These are phyloP conservation scores for Dorcus parallelipipedus DNA, from an alignment of 2,888 invertebrate species.

Conservation along the genomic window DNA sequence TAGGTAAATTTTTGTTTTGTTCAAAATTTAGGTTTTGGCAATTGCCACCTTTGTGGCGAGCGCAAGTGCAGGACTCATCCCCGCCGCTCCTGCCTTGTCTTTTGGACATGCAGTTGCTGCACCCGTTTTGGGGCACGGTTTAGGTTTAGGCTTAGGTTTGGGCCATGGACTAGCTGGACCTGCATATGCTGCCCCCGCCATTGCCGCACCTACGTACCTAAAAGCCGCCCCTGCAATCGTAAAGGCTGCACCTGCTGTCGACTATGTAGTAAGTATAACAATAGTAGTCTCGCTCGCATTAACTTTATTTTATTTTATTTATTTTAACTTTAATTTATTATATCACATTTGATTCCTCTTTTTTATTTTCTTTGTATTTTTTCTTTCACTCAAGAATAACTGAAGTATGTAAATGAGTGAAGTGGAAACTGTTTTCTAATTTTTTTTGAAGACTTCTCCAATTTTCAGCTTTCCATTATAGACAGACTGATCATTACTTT, in stretches of 20 bases:
- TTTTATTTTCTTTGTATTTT: too few species aligned
- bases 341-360: too few species aligned
- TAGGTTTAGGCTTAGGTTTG: slow-evolving; percentile 5
- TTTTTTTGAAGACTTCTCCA: too few species aligned
- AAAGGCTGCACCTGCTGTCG: slow-evolving; percentile 37
- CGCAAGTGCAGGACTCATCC: slow-evolving; percentile 52
- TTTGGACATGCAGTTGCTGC: slow-evolving; percentile 10
- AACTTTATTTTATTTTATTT: too few species aligned
- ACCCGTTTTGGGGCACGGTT: slow-evolving; percentile 11
- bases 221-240: slow-evolving; percentile 31
- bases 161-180: slow-evolving; percentile 9
- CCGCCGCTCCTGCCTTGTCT: slow-evolving; percentile 6
- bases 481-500: too few species aligned
- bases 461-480: too few species aligned
- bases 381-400: too few species aligned
- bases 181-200: slow-evolving; percentile 19
- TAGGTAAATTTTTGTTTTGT: neutral
- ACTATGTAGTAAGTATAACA: slow-evolving; percentile 34
- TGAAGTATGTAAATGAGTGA: too few species aligned
- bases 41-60: slow-evolving; percentile 45
- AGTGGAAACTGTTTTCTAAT: too few species aligned
- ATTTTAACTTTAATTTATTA: too few species aligned
- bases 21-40: slow-evolving; percentile 38
- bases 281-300: neutral
- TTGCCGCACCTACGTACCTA: slow-evolving; percentile 23